phyloP scores from a whole-genome alignment of 2,113 vertebrate species.

The Pachycephala philippinensis region DNA sequence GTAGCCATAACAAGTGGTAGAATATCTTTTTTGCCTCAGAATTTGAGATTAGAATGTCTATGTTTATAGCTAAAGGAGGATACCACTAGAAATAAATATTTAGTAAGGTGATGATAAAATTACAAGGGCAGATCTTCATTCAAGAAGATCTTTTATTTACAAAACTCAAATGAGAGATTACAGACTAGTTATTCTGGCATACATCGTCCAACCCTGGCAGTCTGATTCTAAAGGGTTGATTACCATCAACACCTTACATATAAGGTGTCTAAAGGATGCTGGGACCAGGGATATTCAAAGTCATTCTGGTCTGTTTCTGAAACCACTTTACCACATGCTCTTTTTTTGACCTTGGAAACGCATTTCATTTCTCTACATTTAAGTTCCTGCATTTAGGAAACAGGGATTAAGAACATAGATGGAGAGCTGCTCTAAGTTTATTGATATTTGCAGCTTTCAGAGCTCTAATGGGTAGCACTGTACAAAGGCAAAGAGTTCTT shows the following conservation, averaged over 20 bases:
- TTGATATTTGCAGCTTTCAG: slow-evolving; percentile 6
- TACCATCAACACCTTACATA: not conserved
- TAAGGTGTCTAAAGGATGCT: not conserved
- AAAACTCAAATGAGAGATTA: not conserved
- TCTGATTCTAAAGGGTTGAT: not conserved
- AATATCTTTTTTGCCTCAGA: not conserved
- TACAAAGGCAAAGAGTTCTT: not conserved
- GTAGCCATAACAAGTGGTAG: not conserved
- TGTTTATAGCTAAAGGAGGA: not conserved
- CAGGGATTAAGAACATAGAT: not conserved
- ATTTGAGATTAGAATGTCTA: slow-evolving; percentile 6
- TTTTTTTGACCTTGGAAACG: not conserved
- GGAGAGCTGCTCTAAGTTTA: not conserved
- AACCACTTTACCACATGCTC: not conserved
- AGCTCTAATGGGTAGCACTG: not conserved
- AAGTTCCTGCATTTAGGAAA: slow-evolving; percentile 15
- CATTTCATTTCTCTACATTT: not conserved
- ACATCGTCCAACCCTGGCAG: not conserved
- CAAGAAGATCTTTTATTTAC: not conserved
- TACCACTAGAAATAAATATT: slow-evolving; percentile 23
- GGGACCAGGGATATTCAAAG: not conserved
- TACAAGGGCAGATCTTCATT: not conserved
- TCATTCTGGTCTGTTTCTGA: not conserved
- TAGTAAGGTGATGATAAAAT: not conserved
- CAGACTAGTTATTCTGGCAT: not conserved